Conservation (phyloP, 1,140 invertebrate species). For the Plectrocnemia conspersa region DNA sequence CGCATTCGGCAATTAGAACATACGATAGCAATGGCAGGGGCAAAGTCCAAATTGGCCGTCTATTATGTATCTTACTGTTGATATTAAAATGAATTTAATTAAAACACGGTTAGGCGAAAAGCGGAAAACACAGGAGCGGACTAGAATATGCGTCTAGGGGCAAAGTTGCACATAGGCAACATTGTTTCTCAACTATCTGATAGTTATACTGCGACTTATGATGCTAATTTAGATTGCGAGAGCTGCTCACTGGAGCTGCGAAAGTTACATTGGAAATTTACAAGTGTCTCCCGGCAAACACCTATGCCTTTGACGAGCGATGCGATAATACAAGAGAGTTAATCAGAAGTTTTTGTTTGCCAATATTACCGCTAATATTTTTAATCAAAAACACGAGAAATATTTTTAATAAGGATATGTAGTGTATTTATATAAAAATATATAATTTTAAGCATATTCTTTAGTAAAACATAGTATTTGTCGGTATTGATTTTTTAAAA, state of each 20-base stretch:
- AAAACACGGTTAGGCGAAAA: slow-evolving; percentile 4
- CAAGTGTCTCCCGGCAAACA: slow-evolving; percentile 24
- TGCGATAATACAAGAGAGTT: too few relatives aligned
- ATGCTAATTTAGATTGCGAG: slow-evolving; percentile 30
- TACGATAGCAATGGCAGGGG: too few relatives aligned
- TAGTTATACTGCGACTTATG: slow-evolving; percentile 31
- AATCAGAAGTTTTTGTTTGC: too few relatives aligned
- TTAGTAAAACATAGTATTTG: too few relatives aligned
- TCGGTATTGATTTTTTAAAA: too few relatives aligned
- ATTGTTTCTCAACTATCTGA: slow-evolving; percentile 30
- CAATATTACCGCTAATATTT: too few relatives aligned
- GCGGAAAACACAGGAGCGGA: slow-evolving; percentile 8
- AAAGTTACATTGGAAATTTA: slow-evolving; percentile 28
- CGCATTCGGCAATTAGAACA: too few relatives aligned
- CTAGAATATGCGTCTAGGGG: slow-evolving; percentile 4
- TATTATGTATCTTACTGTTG: slow-evolving; percentile 12
- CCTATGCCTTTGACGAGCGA: too few relatives aligned
- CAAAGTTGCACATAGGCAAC: slow-evolving; percentile 21
- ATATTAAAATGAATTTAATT: slow-evolving; percentile 24
- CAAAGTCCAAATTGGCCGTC: slow-evolving; percentile 8
- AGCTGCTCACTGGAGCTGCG: slow-evolving; percentile 9
- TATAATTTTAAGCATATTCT: too few relatives aligned
- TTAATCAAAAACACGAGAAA: too few relatives aligned
- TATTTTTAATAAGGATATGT: too few relatives aligned
- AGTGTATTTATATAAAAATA: too few relatives aligned